Conservation (phyloP, 2,888 invertebrate species). For the Eilema caniola region DNA sequence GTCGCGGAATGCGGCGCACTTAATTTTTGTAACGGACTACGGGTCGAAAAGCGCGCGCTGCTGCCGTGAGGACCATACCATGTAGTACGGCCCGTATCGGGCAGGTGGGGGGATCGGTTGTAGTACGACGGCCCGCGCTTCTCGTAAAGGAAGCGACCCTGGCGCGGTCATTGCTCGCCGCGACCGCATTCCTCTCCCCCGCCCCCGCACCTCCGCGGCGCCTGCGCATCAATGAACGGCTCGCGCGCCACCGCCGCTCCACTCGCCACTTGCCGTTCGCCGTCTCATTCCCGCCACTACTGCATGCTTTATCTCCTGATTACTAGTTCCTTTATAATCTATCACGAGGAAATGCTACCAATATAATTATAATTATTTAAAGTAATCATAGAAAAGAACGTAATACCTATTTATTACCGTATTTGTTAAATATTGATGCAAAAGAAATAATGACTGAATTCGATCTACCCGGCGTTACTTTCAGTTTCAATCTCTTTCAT, state of each 20-base stretch:
- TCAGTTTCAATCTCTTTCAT: conserved; percentile 43
- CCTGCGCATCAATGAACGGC: conserved; percentile 86
- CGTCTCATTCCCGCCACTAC: conserved; percentile 68
- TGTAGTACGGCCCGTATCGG: conserved; percentile 73
- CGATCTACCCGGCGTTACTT: conserved; percentile 29
- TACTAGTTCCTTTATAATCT: conserved; percentile 35
- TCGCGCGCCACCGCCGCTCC: conserved; percentile 76
- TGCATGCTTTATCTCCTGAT: conserved; percentile 52
- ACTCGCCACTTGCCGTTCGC: conserved; percentile 66
- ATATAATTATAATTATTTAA: conserved; percentile 23
- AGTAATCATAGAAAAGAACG: conserved; percentile 22
- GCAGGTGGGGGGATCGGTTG: conserved; percentile 71
- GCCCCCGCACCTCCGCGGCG: conserved; percentile 71
- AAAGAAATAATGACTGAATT: conserved; percentile 7
- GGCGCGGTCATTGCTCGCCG: conserved; percentile 87
- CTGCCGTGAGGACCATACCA: conserved; percentile 74
- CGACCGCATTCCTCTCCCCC: conserved; percentile 84
- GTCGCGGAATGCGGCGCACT: conserved; percentile 84
- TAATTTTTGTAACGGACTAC: conserved; percentile 86
- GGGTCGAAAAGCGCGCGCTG: conserved; percentile 83
- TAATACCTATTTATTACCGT: background rate
- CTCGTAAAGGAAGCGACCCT: conserved; percentile 87
- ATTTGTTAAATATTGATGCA: background rate
- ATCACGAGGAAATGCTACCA: conserved; percentile 37
- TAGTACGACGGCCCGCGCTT: conserved; percentile 85